Percentiles rank a stretch among this genome's conserved stretches.
phyloP scores from a whole-genome alignment of 2,797 vertebrate genomes.

The Stomatorhinus walkeri region DNA sequence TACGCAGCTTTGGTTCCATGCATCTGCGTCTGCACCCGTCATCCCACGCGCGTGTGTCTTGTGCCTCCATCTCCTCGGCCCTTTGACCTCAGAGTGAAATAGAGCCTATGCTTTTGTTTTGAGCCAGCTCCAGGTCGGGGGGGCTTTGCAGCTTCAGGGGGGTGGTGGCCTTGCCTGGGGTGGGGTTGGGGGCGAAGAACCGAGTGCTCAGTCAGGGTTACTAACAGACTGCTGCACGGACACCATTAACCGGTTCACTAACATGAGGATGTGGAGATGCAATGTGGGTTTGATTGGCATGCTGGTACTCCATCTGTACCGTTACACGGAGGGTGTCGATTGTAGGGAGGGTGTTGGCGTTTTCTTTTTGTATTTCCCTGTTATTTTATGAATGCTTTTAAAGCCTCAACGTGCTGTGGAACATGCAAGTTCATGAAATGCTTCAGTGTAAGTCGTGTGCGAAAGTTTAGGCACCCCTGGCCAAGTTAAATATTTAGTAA shows the following conservation, averaged over 20 bases:
- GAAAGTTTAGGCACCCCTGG: background rate
- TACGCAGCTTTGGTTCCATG: background rate
- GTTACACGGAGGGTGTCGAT: background rate
- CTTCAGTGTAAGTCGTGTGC: background rate
- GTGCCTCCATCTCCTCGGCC: background rate
- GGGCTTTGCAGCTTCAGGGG: background rate
- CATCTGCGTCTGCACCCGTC: background rate
- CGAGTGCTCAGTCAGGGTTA: background rate
- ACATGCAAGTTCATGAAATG: background rate
- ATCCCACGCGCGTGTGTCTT: conserved; percentile 7
- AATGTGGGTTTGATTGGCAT: background rate
- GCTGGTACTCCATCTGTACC: background rate
- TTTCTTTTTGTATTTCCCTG: background rate
- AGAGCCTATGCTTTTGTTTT: conserved; percentile 25
- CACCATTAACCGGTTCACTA: conserved; percentile 7
- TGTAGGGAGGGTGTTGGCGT: background rate
- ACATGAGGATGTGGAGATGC: background rate
- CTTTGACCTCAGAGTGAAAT: conserved; percentile 21
- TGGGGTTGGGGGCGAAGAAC: background rate
- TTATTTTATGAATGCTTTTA: background rate
- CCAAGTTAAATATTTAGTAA: background rate
- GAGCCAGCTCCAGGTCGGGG: background rate
- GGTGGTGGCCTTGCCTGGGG: background rate
- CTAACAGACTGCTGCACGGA: conserved; percentile 19
- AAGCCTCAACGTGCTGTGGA: background rate